Evolutionary conservation across 2,113 vertebrate species (phyloP), one percentile per base, ranked within the genome.

Genomic region (Eclectus roratus): DNA sequence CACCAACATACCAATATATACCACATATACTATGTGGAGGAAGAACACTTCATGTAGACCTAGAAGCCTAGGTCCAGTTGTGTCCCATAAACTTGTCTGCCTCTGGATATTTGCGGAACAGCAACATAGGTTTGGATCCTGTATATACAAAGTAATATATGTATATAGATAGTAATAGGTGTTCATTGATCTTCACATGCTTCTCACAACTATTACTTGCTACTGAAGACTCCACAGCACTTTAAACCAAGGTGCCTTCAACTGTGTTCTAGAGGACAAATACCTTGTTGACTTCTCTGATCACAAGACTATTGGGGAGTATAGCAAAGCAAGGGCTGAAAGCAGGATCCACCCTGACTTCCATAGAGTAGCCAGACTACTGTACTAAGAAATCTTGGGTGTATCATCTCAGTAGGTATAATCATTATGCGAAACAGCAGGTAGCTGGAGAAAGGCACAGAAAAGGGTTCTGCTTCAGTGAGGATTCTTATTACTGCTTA

Each of bases 401-500:
- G 77, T 73, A 82, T 80, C 71, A 64, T 69, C 88, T 86, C 82
- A 60, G 60, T 39, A 80, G 82, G 80, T 80, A 85, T 50, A 89
- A 94, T 96, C 81, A 96, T 95, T 94, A 96, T 93, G 92, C 89
- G 0, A 97, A 95, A 79, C 77, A 95, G 94, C 88, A 89, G 87
- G 81, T 81, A 91, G 84, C 53, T 83, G 68, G 29, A 93, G 65
- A 91, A 89, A 91, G 72, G 70, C 85, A 83, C 29, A 78, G 91
- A 92, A 73, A 58, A 85, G 58, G 80, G 91, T 95, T 96, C 95
- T 95, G 95, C 93, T 96, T 96, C 96, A 89, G 84, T 93, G 84
- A 93, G 78, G 63, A 96, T 92, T 94, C 94, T 93, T 97, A 97
- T 95, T 96, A 96, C 84, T 81, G 78, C 84, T 92, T 93, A 92